A percentile compares a stretch with the other conserved stretches of the same genome.
phyloP scores from a whole-genome alignment of 2,888 invertebrate species.

The Drosophila setosimentum region DNA sequence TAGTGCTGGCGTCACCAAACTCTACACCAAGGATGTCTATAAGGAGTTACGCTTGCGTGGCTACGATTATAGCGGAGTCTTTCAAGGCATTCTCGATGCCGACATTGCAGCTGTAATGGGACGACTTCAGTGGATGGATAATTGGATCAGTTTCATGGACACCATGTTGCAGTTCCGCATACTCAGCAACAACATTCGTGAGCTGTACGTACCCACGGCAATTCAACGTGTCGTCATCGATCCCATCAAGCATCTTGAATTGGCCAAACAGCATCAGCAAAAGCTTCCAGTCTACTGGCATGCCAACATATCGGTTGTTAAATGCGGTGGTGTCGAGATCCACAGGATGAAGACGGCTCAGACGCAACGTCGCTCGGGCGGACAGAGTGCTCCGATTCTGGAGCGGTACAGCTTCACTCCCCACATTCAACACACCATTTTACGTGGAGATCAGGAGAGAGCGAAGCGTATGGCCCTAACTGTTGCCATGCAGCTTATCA shows the following conservation, averaged over 20 bases:
- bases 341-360: constrained; percentile 95
- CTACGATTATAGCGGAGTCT: constrained; percentile 93
- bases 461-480: constrained; percentile 88
- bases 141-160: constrained; percentile 98
- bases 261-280: constrained; percentile 77
- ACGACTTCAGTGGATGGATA: constrained; percentile 92
- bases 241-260: constrained; percentile 89
- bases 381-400: constrained; percentile 91
- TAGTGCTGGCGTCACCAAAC: constrained; percentile 85
- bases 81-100: constrained; percentile 91
- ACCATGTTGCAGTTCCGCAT: constrained; percentile 98
- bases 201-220: constrained; percentile 94
- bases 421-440: constrained; percentile 87
- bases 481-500: constrained; percentile 89
- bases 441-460: constrained; percentile 87
- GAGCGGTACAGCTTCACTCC: constrained; percentile 94
- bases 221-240: constrained; percentile 93
- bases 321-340: constrained; percentile 94
- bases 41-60: constrained; percentile 94
- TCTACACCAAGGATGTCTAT: constrained; percentile 91
- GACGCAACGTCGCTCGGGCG: constrained; percentile 92
- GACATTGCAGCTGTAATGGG: constrained; percentile 91
- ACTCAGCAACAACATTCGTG: constrained; percentile 90
- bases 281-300: constrained; percentile 89
- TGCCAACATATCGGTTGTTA: constrained; percentile 89